phyloP scores from a whole-genome alignment of 2,113 vertebrate genomes.

The Gnathonemus echidnorhynchus region DNA sequence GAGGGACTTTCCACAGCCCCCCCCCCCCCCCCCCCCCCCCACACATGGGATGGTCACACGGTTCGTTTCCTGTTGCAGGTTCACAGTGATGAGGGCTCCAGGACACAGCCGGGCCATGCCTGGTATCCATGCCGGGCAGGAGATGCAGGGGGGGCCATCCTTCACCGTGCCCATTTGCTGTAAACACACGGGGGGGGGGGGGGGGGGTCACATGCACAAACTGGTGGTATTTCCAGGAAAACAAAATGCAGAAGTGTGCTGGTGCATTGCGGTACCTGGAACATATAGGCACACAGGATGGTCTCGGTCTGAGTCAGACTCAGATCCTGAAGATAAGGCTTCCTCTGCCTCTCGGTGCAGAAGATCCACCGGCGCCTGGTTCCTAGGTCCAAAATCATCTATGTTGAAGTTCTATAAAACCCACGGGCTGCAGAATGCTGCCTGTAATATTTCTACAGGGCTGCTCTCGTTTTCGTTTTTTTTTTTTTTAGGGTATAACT shows the following conservation, averaged over 20 bases:
- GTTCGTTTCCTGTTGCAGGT: conserved; percentile 60
- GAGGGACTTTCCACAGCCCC: conserved; percentile 30
- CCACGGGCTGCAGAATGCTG: neutral
- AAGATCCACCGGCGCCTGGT: neutral
- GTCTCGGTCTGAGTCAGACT: neutral
- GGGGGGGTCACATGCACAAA: neutral
- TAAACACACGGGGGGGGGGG: neutral
- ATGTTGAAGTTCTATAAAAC: neutral
- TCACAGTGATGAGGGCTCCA: conserved; percentile 41
- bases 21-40: conserved; percentile 32
- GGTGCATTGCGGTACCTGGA: neutral
- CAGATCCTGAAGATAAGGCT: neutral
- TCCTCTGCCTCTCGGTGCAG: neutral
- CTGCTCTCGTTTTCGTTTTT: neutral
- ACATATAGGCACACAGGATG: neutral
- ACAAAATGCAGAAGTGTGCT: neutral
- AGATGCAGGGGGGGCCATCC: neutral
- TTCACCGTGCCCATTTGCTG: neutral
- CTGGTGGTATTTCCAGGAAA: neutral
- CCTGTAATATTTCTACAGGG: neutral
- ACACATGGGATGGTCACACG: neutral
- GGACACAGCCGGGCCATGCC: neutral
- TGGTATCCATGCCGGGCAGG: neutral
- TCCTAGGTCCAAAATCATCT: neutral
- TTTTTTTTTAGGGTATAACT: neutral